Evolutionary conservation across 1,140 invertebrate species (phyloP).

Genomic region (Cryptotermes secundus): DNA sequence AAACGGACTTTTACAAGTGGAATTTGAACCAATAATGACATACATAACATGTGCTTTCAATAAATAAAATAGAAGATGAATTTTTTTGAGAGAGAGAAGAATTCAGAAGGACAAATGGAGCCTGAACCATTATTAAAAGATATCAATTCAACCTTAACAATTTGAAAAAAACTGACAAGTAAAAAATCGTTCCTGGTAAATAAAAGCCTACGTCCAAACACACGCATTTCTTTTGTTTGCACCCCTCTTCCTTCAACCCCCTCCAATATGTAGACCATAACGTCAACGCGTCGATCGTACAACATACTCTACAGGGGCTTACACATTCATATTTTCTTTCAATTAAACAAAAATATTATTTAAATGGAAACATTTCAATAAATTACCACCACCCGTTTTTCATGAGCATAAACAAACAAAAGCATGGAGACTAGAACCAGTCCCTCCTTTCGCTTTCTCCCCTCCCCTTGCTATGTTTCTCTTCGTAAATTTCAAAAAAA

Average conservation of each 20-base stretch:
- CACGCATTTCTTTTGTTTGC: neutral
- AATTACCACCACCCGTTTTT: constrained; percentile 20
- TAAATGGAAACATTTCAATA: constrained; percentile 30
- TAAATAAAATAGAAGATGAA: neutral
- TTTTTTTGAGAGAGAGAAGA: neutral
- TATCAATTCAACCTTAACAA: constrained; percentile 12
- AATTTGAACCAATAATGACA: neutral
- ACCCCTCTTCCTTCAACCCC: neutral
- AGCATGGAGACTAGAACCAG: neutral
- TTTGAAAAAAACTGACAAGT: neutral
- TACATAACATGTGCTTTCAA: neutral
- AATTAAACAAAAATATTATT: constrained; percentile 31
- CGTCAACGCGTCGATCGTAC: neutral
- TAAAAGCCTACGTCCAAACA: neutral
- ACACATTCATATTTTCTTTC: constrained; percentile 27
- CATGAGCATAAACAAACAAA: constrained; percentile 22
- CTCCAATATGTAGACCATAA: too few species aligned
- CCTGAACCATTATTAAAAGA: neutral
- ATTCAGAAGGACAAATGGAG: neutral
- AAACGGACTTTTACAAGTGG: neutral
- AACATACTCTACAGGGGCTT: neutral
- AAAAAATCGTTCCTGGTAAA: neutral
- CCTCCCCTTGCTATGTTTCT: neutral
- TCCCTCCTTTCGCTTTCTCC: neutral
- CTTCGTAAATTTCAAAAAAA: constrained; percentile 28